Percentiles rank a stretch among this genome's conserved stretches.
These are phyloP conservation scores for Aplysina aerophoba DNA, from an alignment of 37 sponge, comb jelly and placozoan species.

Conservation along the genomic window DNA sequence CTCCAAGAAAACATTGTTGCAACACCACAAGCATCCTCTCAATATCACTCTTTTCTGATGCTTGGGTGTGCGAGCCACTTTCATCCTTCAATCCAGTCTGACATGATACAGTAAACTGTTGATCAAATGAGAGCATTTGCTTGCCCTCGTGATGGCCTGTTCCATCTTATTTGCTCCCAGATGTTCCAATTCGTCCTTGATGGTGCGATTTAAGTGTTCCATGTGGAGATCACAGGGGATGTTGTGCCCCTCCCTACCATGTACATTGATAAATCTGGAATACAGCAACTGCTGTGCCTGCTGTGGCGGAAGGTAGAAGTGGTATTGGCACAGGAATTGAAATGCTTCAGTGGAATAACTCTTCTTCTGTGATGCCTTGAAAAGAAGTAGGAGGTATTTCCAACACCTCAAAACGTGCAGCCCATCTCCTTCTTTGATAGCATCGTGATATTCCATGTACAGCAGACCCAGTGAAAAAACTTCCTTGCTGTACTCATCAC, in stretches of 20 bases:
- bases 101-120: not conserved
- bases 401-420: slow-evolving; percentile 20
- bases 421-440: slow-evolving; percentile 44
- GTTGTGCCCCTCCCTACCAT: slow-evolving; percentile 37
- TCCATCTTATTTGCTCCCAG: slow-evolving; percentile 47
- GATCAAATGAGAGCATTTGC: not conserved
- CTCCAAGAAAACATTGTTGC: not conserved
- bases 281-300: slow-evolving; percentile 40
- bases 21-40: not conserved
- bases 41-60: not conserved
- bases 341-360: slow-evolving; percentile 55
- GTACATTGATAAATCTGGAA: slow-evolving; percentile 38
- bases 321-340: slow-evolving; percentile 9
- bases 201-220: slow-evolving; percentile 47
- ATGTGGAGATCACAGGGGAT: slow-evolving; percentile 44
- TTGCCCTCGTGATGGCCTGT: slow-evolving; percentile 4
- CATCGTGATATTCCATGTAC: slow-evolving; percentile 41
- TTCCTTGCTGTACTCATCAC: slow-evolving; percentile 27
- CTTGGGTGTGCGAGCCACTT: not conserved
- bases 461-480: slow-evolving; percentile 30
- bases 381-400: slow-evolving; percentile 28
- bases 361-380: not conserved
- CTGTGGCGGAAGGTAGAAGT: slow-evolving; percentile 37
- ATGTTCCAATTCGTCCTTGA: slow-evolving; percentile 5
- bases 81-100: not conserved